Evolutionary conservation across 2,113 vertebrate genomes (phyloP), one percentile per base, ranked within the genome.

Genomic region (Dunckerocampus dactyliophorus): DNA sequence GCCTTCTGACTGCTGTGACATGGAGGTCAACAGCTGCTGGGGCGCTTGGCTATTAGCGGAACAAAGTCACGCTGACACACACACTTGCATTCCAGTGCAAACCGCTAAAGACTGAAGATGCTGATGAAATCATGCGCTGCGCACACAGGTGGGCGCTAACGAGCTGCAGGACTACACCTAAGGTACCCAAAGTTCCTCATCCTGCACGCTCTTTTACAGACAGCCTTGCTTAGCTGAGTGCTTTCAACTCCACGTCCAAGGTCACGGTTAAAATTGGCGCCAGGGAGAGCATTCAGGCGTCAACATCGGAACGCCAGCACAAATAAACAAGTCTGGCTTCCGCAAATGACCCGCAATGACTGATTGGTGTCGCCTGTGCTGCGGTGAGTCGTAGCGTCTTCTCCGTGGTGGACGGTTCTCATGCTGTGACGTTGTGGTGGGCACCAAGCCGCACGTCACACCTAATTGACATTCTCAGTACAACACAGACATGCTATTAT

Each of bases 11-110:
- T 49, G 47, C 1, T 64, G n/a, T 79, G 77, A 82, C 82, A 75
- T 63, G 43, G 0, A 45, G 82, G 70, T 77, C 49, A 43, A 60
- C 83, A 87, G 81, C 81, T 88, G 86, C 73, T 49, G 42, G 47
- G 63, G 47, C 22, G 14, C 74, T 14, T 61, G 31, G 69, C 76
- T 85, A 82, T 82, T 76, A 80, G 64, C 76, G 52, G 71, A 74
- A 78, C 61, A 72, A 74, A 82, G 48, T 66, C 65, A 64, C 62
- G 63, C 63, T 9, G 58, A 78, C 74, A 67, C 55, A 51, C 57
- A 51, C 28, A 12, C 43, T 14, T 28, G 61, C 55, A 59, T 42
- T 47, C 53, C 60, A 53, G 28, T n/a, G 53, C 7, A 61, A 62
- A 24, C 51, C 34, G 34, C 53, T 28, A 55, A 62, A 52, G 14